A percentile compares a stretch with the other conserved stretches of the same genome.
These are phyloP conservation scores for Larimichthys polyactis DNA, from an alignment of 2,113 vertebrate genomes.

Conservation along the genomic window DNA sequence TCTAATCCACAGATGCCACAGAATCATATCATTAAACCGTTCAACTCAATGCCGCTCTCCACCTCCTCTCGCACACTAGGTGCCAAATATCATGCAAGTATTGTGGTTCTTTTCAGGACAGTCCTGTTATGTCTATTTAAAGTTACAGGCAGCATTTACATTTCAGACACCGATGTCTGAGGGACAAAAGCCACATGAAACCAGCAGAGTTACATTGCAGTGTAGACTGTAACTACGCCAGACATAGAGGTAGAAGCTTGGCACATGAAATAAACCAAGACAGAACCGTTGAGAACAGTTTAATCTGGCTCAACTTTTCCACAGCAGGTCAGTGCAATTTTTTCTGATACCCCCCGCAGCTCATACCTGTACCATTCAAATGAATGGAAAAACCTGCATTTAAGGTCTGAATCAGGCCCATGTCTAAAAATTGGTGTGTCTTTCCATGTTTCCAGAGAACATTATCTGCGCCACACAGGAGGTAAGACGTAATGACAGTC, in stretches of 20 bases:
- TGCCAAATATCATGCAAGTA: not conserved
- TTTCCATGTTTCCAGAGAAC: not conserved
- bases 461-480: constrained; percentile 27
- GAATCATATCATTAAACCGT: not conserved
- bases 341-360: too few species aligned
- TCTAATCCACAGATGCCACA: not conserved
- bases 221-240: too few species aligned
- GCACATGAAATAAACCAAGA: too few species aligned
- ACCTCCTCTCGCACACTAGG: not conserved
- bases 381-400: too few species aligned
- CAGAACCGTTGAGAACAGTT: too few species aligned
- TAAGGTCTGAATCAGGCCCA: not conserved
- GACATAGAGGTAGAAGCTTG: too few species aligned
- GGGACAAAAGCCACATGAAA: not conserved
- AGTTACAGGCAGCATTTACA: not conserved
- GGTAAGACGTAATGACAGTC: constrained; percentile 9
- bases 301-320: too few species aligned
- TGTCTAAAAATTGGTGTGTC: not conserved
- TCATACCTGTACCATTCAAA: too few species aligned
- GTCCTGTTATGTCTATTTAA: not conserved
- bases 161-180: not conserved
- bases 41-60: not conserved
- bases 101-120: not conserved
- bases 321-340: too few species aligned
- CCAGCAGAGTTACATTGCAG: not conserved